Evolutionary conservation across 2,888 invertebrate species (phyloP), one percentile per base, ranked within the genome.

Genomic region (Heliconius ethilla): DNA sequence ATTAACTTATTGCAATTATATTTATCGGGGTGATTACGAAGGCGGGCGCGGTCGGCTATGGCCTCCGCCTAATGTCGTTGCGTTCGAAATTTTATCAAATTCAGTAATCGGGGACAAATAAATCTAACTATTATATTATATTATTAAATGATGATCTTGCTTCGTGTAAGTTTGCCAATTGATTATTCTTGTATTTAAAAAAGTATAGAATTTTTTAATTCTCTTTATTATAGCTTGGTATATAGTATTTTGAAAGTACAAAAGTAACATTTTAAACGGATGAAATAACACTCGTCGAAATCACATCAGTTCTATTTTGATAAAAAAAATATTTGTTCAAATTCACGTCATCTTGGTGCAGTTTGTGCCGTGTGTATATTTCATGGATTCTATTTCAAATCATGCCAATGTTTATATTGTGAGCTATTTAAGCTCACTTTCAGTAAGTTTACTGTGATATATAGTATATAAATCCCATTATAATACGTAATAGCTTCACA

Each of bases 1-100:
- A 92, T 92, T 91, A 92, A 92, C 90, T 92, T 93, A 92, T 92
- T 90, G 90, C 90, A 90, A 92, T 92, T 91, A 92, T 90, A 91
- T 92, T 92, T 91, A 90, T 90, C 89, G 90, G 85, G 84, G 84
- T 89, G 88, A 91, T 92, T 91, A 90, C 86, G 82, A 86, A 85
- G 86, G 85, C 82, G 84, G 83, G 85, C 84, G 85, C 82, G 83
- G 83, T 76, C 45, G 84, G 84, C 84, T 59, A 1, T 22, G 59
- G 59, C 59, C 59, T 81, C 83, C 83, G 85, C 84, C 86, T 89
- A 89, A 90, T 87, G 84, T 88, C 87, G 86, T 86, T 84, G 86
- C 86, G 86, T 87, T 85, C 87, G 85, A 84, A 91, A 90, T 92
- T 91, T 90, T 89, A 92, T 91, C 89, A 90, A 90, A 90, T 87